Evolutionary conservation across 2,888 invertebrate genomes (phyloP).

Genomic region (Pollenia griseotomentosa): DNA sequence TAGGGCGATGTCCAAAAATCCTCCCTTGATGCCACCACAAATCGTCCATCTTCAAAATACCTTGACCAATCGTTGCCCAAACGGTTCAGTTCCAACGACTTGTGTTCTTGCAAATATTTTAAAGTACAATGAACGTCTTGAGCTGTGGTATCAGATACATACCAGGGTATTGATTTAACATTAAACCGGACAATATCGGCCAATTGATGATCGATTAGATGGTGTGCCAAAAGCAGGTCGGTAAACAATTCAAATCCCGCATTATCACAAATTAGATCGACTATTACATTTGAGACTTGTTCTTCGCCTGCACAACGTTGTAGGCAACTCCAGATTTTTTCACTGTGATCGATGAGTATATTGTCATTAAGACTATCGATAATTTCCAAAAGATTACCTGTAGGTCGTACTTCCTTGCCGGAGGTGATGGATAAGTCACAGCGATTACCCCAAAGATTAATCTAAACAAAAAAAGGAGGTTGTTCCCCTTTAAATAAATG

Average conservation of each 20-base stretch:
- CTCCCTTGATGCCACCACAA: constrained; percentile 85
- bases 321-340: constrained; percentile 85
- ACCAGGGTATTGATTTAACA: constrained; percentile 97
- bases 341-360: constrained; percentile 87
- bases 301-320: constrained; percentile 65
- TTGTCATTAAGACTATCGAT: constrained; percentile 86
- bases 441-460: constrained; percentile 97
- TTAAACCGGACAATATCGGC: constrained; percentile 90
- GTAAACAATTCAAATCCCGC: constrained; percentile 96
- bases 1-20: constrained; percentile 96
- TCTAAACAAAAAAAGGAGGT: constrained; percentile 81
- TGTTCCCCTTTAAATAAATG: not conserved
- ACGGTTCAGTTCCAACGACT: constrained; percentile 78
- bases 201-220: constrained; percentile 87
- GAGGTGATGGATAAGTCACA: constrained; percentile 95
- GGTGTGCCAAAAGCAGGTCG: constrained; percentile 94
- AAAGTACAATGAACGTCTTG: constrained; percentile 91
- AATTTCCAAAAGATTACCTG: constrained; percentile 85
- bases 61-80: constrained; percentile 87
- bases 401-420: constrained; percentile 87
- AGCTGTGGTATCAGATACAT: constrained; percentile 94
- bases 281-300: constrained; percentile 83
- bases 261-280: constrained; percentile 95
- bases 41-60: constrained; percentile 85
- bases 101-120: constrained; percentile 83